These are phyloP conservation scores for Eciton burchellii DNA, from an alignment of 1,140 invertebrate genomes.

Conservation along the genomic window DNA sequence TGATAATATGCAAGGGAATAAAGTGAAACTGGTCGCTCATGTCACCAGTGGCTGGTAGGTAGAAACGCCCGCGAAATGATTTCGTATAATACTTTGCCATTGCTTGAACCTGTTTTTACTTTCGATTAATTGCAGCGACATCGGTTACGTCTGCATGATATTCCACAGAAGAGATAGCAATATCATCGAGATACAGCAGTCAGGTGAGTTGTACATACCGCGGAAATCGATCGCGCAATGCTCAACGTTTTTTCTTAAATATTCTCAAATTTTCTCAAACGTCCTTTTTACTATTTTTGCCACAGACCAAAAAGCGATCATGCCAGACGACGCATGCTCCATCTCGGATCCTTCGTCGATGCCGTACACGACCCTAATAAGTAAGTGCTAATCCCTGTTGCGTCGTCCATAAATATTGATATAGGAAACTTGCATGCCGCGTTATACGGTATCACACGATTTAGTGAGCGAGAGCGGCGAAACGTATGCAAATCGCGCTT, in stretches of 20 bases:
- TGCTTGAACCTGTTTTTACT: constrained; percentile 27
- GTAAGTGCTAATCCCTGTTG: constrained; percentile 87
- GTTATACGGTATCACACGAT: neutral
- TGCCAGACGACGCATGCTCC: constrained; percentile 88
- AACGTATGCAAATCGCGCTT: constrained; percentile 42
- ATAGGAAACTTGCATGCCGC: constrained; percentile 10
- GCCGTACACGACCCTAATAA: constrained; percentile 93
- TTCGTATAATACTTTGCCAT: neutral
- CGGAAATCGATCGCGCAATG: neutral
- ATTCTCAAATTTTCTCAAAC: neutral
- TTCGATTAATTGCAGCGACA: constrained; percentile 85
- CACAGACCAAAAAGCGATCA: constrained; percentile 81
- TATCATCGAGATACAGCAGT: constrained; percentile 87
- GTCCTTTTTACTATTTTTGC: constrained; percentile 21
- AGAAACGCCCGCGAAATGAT: neutral
- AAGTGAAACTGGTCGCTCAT: constrained; percentile 85
- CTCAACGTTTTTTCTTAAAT: neutral
- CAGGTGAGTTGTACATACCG: constrained; percentile 79
- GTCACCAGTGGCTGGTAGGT: constrained; percentile 87
- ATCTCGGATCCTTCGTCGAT: constrained; percentile 87
- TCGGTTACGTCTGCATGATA: constrained; percentile 88
- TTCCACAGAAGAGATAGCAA: constrained; percentile 86
- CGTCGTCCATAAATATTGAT: constrained; percentile 46
- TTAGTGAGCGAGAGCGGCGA: constrained; percentile 11
- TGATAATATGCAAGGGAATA: constrained; percentile 76